Evolutionary conservation across 2,113 vertebrate species (phyloP).

Genomic region (Elephas maximus): DNA sequence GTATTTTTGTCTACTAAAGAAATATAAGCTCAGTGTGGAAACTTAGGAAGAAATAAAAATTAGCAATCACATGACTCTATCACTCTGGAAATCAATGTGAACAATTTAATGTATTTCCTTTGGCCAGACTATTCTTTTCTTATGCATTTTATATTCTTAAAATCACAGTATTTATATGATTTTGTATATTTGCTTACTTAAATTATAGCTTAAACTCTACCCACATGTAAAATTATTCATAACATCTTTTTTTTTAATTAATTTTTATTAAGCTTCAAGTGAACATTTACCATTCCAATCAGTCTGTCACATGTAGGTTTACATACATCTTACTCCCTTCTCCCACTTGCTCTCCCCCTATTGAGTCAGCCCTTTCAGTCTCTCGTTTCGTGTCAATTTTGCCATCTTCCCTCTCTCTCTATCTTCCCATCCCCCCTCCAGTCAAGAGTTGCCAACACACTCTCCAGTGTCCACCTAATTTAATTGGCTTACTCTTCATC

Average conservation of each 20-base stretch:
- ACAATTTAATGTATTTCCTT: constrained; percentile 10
- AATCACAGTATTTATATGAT: not conserved
- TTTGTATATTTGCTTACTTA: not conserved
- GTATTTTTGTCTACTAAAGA: constrained; percentile 25
- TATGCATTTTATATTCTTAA: not conserved
- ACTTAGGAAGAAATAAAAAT: constrained; percentile 33
- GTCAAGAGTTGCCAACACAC: no score
- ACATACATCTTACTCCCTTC: no score
- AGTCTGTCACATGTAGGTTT: no score
- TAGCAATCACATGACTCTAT: not conserved
- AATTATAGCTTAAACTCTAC: not conserved
- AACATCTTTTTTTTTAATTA: not conserved
- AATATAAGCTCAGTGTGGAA: not conserved
- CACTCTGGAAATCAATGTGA: not conserved
- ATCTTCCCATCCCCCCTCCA: no score
- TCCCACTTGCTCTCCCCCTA: no score
- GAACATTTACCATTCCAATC: no score
- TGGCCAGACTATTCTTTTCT: not conserved
- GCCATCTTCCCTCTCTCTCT: no score
- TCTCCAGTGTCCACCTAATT: no score
- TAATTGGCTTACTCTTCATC: no score
- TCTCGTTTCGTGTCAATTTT: no score
- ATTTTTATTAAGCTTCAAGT: no score
- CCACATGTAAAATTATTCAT: not conserved
- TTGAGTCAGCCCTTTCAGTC: no score